Percentiles rank a stretch among this genome's conserved stretches.
Conservation (phyloP, 2,888 invertebrate species). For the Hylaea fasciaria region DNA sequence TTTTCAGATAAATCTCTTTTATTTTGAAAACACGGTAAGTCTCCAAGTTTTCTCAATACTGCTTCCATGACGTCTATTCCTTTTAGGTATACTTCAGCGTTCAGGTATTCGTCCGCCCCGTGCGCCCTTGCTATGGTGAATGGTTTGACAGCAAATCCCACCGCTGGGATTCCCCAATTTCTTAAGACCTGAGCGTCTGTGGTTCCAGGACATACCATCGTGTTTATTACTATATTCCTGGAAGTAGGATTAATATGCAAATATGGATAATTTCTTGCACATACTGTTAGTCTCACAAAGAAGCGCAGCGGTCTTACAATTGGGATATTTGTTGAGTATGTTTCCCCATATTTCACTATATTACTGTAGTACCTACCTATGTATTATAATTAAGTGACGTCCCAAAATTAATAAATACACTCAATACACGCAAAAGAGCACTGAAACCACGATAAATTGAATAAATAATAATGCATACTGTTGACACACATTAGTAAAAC, state of each 20-base stretch:
- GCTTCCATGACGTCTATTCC: slow-evolving; percentile 62
- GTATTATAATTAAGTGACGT: no score
- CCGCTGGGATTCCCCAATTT: slow-evolving; percentile 61
- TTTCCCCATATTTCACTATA: no score
- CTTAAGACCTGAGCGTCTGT: slow-evolving; percentile 64
- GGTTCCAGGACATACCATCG: slow-evolving; percentile 60
- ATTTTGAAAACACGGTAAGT: slow-evolving; percentile 8
- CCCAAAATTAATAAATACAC: no score
- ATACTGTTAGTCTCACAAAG: no score
- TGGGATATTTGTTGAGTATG: no score
- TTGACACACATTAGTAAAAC: no score
- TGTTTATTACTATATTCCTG: slow-evolving; percentile 57
- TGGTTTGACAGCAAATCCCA: slow-evolving; percentile 65
- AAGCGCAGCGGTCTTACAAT: no score
- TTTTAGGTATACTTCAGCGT: slow-evolving; percentile 57
- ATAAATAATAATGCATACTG: no score
- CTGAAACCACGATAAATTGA: no score
- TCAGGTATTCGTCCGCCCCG: slow-evolving; percentile 60
- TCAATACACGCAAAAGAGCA: no score
- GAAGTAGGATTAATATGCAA: neutral
- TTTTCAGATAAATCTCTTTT: neutral
- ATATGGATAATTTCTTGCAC: no score
- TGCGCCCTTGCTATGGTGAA: slow-evolving; percentile 54
- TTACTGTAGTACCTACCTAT: no score
- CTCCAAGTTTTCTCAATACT: slow-evolving; percentile 34